Percentiles rank a stretch among this genome's conserved stretches.
phyloP scores from a whole-genome alignment of 2,113 vertebrate species.

The Cygnus atratus region DNA sequence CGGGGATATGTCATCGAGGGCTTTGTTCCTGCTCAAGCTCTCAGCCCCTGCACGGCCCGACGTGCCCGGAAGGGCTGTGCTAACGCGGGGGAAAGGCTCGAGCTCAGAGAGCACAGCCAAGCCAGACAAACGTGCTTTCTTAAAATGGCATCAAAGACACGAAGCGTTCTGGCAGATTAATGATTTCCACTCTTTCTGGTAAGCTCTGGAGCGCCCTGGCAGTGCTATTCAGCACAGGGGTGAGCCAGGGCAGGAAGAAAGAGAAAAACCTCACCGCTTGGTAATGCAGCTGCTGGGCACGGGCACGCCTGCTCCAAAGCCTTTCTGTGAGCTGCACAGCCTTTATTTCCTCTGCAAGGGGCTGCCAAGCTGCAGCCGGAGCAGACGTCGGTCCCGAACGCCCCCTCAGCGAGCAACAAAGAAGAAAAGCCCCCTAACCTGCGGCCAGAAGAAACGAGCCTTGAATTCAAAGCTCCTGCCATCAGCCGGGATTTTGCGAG shows the following conservation, averaged over 20 bases:
- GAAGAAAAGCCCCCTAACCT: neutral
- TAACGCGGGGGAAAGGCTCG: neutral
- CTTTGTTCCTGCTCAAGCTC: neutral
- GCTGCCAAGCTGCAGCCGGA: neutral
- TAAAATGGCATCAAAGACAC: neutral
- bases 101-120: neutral
- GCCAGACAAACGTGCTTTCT: neutral
- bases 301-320: neutral
- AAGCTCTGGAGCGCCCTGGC: neutral
- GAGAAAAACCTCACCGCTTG: neutral
- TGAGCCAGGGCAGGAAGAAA: neutral
- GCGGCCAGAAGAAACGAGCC: neutral
- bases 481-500: neutral
- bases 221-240: neutral
- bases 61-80: neutral
- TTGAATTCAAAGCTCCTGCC: neutral
- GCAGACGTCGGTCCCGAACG: neutral
- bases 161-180: neutral
- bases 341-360: fast-evolving
- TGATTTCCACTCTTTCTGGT: neutral
- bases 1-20: neutral
- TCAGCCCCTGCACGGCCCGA: neutral
- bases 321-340: neutral
- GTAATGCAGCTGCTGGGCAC: neutral
- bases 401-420: neutral